Conservation (phyloP, 1,140 invertebrate species). For the Wasmannia auropunctata region DNA sequence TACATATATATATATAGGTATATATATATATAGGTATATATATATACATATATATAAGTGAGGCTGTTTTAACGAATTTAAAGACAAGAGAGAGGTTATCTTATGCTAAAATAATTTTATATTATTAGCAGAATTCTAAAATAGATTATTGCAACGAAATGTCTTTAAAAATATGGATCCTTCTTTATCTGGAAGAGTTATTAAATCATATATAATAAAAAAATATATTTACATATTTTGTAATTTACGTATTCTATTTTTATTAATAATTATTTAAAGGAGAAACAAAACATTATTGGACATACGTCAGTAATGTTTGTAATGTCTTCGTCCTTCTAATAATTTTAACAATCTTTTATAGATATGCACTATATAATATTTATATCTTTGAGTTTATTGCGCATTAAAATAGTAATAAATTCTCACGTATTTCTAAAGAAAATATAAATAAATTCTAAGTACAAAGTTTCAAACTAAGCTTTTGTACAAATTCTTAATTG, state of each 20-base stretch:
- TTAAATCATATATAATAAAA: background rate
- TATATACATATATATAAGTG: background rate
- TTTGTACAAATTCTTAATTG: background rate
- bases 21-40: no score
- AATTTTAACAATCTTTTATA: background rate
- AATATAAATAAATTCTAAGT: background rate
- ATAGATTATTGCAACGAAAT: background rate
- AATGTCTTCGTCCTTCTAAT: background rate
- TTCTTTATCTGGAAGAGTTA: background rate
- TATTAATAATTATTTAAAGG: background rate
- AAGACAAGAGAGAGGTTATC: background rate
- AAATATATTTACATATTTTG: background rate
- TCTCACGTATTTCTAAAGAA: background rate
- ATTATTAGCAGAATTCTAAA: background rate
- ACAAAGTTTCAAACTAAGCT: background rate
- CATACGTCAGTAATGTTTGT: background rate
- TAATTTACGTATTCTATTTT: background rate
- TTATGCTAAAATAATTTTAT: background rate
- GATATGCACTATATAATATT: background rate
- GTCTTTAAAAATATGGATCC: background rate
- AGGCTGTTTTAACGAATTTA: background rate
- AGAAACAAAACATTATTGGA: background rate
- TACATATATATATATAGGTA: no score
- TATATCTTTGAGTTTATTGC: background rate
- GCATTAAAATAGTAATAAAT: background rate